These are phyloP conservation scores for Diaprepes abbreviatus DNA, from an alignment of 2,888 invertebrate species.

Conservation along the genomic window DNA sequence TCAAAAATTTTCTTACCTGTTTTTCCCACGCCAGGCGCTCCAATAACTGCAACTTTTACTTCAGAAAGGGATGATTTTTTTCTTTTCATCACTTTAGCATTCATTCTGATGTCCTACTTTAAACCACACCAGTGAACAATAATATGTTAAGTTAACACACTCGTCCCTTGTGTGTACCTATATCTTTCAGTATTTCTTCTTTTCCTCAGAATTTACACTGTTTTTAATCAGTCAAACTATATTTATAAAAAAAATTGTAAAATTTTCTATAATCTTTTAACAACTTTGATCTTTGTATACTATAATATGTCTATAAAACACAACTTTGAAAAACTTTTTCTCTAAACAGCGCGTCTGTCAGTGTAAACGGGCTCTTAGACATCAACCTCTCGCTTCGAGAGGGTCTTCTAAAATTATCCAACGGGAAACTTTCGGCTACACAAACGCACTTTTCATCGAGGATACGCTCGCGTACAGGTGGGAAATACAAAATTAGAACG, in stretches of 20 bases:
- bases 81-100: slow-evolving; percentile 85
- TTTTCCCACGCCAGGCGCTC: slow-evolving; percentile 92
- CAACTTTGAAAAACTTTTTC: slow-evolving; percentile 2
- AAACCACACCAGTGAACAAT: neutral
- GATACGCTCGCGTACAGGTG: slow-evolving; percentile 32
- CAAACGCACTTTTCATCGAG: slow-evolving; percentile 17
- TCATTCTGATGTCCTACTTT: slow-evolving; percentile 68
- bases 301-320: neutral
- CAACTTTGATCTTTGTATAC: neutral
- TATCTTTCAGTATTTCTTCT: neutral
- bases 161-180: neutral
- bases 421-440: slow-evolving; percentile 13
- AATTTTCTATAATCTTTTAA: neutral
- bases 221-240: neutral
- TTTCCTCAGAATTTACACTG: neutral
- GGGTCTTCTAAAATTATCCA: slow-evolving; percentile 41
- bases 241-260: neutral
- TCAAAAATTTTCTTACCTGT: slow-evolving; percentile 76
- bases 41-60: slow-evolving; percentile 91
- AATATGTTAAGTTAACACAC: neutral
- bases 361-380: neutral
- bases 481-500: slow-evolving; percentile 35
- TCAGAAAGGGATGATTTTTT: slow-evolving; percentile 92
- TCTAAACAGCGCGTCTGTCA: neutral
- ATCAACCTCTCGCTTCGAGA: slow-evolving; percentile 2